phyloP scores from a whole-genome alignment of 2,888 invertebrate genomes.

The Saturnia japonica region DNA sequence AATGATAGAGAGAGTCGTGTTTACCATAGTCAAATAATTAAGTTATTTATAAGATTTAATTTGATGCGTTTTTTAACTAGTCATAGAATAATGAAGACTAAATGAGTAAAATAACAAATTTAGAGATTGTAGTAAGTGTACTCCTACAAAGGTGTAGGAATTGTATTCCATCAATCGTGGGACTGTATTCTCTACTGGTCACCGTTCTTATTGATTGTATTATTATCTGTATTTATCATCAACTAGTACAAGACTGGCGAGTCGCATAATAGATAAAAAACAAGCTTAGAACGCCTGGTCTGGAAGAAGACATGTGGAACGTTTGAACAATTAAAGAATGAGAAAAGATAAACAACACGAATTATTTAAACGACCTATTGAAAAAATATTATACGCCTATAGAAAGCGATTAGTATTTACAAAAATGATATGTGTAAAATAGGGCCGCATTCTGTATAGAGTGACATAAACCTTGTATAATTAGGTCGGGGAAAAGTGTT shows the following conservation, averaged over 20 bases:
- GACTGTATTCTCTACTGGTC: background rate
- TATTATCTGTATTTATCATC: background rate
- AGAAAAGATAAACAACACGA: background rate
- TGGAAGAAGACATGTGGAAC: background rate
- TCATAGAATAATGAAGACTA: background rate
- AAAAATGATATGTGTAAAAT: too few species aligned
- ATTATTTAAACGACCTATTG: too few species aligned
- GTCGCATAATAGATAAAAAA: background rate
- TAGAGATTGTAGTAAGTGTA: too few species aligned
- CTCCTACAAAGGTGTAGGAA: too few species aligned
- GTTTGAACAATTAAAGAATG: background rate
- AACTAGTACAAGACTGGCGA: background rate
- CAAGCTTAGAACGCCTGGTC: background rate
- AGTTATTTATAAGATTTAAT: background rate
- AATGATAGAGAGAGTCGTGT: background rate
- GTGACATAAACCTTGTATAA: too few species aligned
- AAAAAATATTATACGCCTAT: background rate
- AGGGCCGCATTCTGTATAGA: too few species aligned
- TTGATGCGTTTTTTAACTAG: background rate
- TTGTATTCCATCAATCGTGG: background rate
- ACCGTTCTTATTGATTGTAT: background rate
- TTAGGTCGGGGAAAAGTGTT: too few species aligned
- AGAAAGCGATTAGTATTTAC: too few species aligned
- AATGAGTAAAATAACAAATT: background rate
- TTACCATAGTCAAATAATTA: background rate